Percentiles rank a stretch among this genome's conserved stretches.
These are phyloP conservation scores for Pangasius krempfi DNA, from an alignment of 2,797 vertebrate genomes.

Conservation along the genomic window DNA sequence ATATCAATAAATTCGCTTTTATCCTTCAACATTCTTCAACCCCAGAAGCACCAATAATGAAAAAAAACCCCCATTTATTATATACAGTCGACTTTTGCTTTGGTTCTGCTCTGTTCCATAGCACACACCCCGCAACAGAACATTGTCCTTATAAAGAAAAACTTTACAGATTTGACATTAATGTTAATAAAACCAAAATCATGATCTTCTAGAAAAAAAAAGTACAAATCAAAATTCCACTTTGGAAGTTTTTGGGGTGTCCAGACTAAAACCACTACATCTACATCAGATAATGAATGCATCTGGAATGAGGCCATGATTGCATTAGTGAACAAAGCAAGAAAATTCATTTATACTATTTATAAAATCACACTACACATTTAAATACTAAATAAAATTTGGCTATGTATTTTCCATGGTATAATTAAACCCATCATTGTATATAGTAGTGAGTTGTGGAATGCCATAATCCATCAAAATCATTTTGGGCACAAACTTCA, in stretches of 20 bases:
- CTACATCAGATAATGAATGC: neutral
- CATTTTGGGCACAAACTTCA: neutral
- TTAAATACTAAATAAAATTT: neutral
- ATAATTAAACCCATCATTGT: neutral
- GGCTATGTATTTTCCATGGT: neutral
- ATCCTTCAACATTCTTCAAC: neutral
- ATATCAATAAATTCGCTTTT: too few relatives aligned
- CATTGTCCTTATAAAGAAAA: neutral
- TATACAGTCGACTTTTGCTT: too few relatives aligned
- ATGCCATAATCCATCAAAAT: too few relatives aligned
- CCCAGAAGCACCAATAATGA: neutral
- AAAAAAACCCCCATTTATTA: neutral
- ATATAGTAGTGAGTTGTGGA: neutral
- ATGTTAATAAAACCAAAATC: neutral
- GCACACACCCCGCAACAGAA: neutral
- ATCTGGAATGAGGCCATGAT: neutral
- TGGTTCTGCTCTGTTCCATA: neutral
- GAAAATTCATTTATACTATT: neutral
- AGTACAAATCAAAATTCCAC: neutral
- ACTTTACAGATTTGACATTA: neutral
- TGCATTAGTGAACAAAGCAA: neutral
- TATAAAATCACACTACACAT: neutral
- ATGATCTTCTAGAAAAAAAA: neutral
- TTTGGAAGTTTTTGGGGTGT: neutral
- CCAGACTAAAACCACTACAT: neutral